Evolutionary conservation across 1,140 invertebrate genomes (phyloP), one percentile per base, ranked within the genome.

Genomic region (Galendromus occidentalis): DNA sequence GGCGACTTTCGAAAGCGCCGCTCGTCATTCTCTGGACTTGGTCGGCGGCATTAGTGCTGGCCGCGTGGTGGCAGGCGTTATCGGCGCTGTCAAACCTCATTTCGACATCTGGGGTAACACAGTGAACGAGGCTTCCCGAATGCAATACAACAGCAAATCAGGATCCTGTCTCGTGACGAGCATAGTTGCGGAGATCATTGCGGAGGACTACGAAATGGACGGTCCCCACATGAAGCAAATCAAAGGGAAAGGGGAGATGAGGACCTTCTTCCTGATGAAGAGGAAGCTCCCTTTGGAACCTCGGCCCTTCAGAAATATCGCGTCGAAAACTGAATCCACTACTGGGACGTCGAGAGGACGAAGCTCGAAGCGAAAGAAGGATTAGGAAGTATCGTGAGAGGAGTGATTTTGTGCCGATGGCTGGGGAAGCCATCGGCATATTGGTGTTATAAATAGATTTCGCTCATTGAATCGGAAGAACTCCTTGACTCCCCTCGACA

Each of bases 51-150:
- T 98, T 51, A 92, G 88, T 76, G 86, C 95, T 73, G 93, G 93
- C 0, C 88, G 91, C 0, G 90, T 96, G 1, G 69, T 72, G 17
- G 79, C 79, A 2, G 80, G 80, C 2, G 79, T 97, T 12, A 88
- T 96, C 25, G 92, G 92, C 0, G 91, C 91, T 0, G 88, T 93
- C 73, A 97, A 97, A 73, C 94, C 93, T 0, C 91, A 96, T 72
- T 97, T 96, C 76, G 94, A 97, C 71, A 96, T 83, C 70, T 97
- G 93, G 93, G 91, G 93, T 2, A 96, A 97, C 75, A 92, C 92
- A 0, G 93, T 97, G 0, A 97, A 98, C 75, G 91, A 97, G 0
- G 82, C 82, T 14, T 94, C 89, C 7, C 78, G 93, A 30, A 97
- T 97, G 92, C 92, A 96, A 74, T 92, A 55, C 4, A 67, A 29